Percentiles rank a stretch among this genome's conserved stretches.
Evolutionary conservation across 2,888 invertebrate species (phyloP).

Genomic region (Sisyra nigra): DNA sequence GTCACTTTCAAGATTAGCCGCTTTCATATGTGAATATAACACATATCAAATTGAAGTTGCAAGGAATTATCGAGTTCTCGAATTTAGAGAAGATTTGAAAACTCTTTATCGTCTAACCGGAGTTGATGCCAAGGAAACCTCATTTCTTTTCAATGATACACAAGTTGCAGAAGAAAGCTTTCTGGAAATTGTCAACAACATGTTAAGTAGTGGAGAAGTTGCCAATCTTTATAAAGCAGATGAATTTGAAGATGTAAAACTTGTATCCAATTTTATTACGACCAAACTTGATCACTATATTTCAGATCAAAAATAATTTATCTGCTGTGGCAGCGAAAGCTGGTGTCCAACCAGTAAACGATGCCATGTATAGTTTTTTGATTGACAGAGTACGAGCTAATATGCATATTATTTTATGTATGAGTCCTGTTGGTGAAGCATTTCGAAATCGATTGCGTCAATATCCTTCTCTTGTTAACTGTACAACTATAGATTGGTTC

Average conservation of each 20-base stretch:
- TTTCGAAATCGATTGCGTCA: slow-evolving; percentile 73
- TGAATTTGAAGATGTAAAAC: slow-evolving; percentile 68
- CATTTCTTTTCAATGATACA: slow-evolving; percentile 75
- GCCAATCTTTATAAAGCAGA: slow-evolving; percentile 76
- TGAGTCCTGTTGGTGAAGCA: slow-evolving; percentile 77
- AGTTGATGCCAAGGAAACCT: slow-evolving; percentile 54
- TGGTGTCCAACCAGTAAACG: slow-evolving; percentile 42
- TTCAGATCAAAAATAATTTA: slow-evolving; percentile 41
- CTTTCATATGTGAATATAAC: slow-evolving; percentile 63
- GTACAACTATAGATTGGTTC: slow-evolving; percentile 84
- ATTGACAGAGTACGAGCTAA: slow-evolving; percentile 60
- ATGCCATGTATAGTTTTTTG: slow-evolving; percentile 57
- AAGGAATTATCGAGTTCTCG: slow-evolving; percentile 55
- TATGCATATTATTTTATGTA: slow-evolving; percentile 67
- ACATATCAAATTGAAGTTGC: slow-evolving; percentile 68
- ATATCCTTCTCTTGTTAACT: slow-evolving; percentile 76
- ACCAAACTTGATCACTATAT: slow-evolving; percentile 10
- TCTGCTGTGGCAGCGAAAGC: slow-evolving; percentile 38
- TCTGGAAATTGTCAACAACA: slow-evolving; percentile 76
- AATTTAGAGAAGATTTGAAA: slow-evolving; percentile 74
- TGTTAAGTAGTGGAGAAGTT: slow-evolving; percentile 77
- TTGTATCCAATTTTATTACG: not conserved
- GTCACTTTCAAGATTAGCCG: slow-evolving; percentile 57
- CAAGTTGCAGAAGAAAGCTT: slow-evolving; percentile 73
- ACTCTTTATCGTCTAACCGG: slow-evolving; percentile 53